Percentiles rank a stretch among this genome's conserved stretches.
Evolutionary conservation across 2,113 vertebrate species (phyloP).

Genomic region (Ophiodon elongatus): DNA sequence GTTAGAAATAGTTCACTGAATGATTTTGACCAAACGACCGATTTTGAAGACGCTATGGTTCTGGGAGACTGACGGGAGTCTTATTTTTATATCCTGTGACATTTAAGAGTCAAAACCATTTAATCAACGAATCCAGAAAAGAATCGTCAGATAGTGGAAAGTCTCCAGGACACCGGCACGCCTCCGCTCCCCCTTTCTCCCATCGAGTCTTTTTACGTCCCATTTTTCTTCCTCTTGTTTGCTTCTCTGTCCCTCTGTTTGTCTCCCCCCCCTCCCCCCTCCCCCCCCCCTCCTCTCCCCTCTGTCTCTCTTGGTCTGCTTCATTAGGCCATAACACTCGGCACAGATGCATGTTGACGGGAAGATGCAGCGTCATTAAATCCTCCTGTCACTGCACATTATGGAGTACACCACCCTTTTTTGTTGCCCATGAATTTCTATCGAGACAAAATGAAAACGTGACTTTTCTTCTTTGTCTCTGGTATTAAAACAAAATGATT

Average conservation of each 20-base stretch:
- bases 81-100: background rate
- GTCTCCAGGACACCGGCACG: background rate
- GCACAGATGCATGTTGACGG: background rate
- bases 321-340: conserved; percentile 7
- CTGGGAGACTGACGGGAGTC: too few species aligned
- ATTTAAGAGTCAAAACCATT: background rate
- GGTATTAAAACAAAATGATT: background rate
- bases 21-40: too few species aligned
- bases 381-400: conserved; percentile 6
- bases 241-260: background rate
- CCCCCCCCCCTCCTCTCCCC: too few species aligned
- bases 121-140: background rate
- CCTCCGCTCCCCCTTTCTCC: background rate
- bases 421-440: too few species aligned
- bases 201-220: background rate
- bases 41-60: too few species aligned
- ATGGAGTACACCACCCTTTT: background rate
- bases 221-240: background rate
- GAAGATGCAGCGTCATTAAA: conserved; percentile 12
- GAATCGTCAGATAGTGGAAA: background rate
- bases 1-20: too few species aligned
- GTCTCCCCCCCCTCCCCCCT: too few species aligned
- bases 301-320: background rate
- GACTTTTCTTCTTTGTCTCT: background rate
- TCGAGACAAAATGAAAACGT: background rate